phyloP scores from a whole-genome alignment of 2,797 vertebrate genomes.

The Macropodus opercularis region DNA sequence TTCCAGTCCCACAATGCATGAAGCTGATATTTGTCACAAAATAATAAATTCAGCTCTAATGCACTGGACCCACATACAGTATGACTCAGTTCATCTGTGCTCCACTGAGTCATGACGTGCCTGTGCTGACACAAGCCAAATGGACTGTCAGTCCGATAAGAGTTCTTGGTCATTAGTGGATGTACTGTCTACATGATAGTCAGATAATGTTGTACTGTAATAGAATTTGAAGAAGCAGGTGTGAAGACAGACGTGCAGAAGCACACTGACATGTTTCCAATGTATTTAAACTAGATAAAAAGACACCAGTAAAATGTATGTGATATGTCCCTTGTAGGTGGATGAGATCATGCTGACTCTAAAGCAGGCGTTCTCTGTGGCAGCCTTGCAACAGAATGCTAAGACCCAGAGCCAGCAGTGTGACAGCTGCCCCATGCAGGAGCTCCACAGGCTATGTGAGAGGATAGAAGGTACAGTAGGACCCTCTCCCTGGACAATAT shows the following conservation, averaged over 20 bases:
- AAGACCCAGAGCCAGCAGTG: conserved; percentile 88
- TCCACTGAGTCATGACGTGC: conserved; percentile 16
- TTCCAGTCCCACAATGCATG: background rate
- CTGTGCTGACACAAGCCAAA: background rate
- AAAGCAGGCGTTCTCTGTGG: conserved; percentile 96
- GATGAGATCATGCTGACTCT: conserved; percentile 99
- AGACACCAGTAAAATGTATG: background rate
- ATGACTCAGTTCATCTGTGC: conserved; percentile 20
- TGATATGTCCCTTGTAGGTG: conserved; percentile 79
- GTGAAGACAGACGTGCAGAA: background rate
- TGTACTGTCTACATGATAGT: background rate
- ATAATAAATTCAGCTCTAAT: conserved; percentile 11
- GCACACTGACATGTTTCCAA: background rate
- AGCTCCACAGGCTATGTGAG: conserved; percentile 92
- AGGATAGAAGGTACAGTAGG: conserved; percentile 94
- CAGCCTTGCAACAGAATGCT: conserved; percentile 88
- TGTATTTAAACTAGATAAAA: background rate
- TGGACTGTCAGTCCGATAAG: conserved; percentile 13
- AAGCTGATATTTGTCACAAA: background rate
- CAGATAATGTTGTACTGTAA: conserved; percentile 2
- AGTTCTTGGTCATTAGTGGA: background rate
- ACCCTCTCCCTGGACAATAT: background rate
- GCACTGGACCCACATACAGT: background rate
- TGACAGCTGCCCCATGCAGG: conserved; percentile 92
- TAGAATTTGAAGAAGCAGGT: no score